Evolutionary conservation across 2,888 invertebrate genomes (phyloP).

Genomic region (Philhelius pedissequus): DNA sequence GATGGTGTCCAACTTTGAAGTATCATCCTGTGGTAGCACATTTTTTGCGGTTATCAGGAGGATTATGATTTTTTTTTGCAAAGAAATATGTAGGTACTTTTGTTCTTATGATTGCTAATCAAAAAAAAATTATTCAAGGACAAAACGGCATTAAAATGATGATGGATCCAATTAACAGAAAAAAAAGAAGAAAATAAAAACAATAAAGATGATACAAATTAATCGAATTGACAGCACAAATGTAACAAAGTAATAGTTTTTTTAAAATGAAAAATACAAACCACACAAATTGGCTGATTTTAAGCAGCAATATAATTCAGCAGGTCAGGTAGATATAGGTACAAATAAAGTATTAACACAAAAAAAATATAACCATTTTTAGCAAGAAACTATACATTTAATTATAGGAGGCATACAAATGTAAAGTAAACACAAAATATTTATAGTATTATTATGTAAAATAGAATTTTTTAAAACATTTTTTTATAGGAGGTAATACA

Average conservation of each 20-base stretch:
- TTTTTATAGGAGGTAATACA: too few relatives aligned
- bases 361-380: too few relatives aligned
- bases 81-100: slow-evolving; percentile 8
- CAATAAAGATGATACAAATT: slow-evolving; percentile 12
- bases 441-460: too few relatives aligned
- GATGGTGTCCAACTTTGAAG: not conserved
- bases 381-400: too few relatives aligned
- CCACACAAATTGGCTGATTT: not conserved
- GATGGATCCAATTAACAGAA: slow-evolving; percentile 31
- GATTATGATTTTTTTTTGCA: slow-evolving; percentile 36
- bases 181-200: slow-evolving; percentile 19
- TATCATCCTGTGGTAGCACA: slow-evolving; percentile 64
- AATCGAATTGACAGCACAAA: not conserved
- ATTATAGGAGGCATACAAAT: too few relatives aligned
- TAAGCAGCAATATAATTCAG: not conserved
- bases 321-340: not conserved
- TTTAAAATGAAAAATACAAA: not conserved
- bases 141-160: slow-evolving; percentile 40
- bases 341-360: too few relatives aligned
- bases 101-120: slow-evolving; percentile 26
- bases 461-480: too few relatives aligned
- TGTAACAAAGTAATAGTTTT: not conserved
- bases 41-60: slow-evolving; percentile 69
- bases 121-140: slow-evolving; percentile 33
- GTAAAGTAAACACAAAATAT: too few relatives aligned